These are phyloP conservation scores for Pseudoips prasinana DNA, from an alignment of 2,888 invertebrate genomes.

Conservation along the genomic window DNA sequence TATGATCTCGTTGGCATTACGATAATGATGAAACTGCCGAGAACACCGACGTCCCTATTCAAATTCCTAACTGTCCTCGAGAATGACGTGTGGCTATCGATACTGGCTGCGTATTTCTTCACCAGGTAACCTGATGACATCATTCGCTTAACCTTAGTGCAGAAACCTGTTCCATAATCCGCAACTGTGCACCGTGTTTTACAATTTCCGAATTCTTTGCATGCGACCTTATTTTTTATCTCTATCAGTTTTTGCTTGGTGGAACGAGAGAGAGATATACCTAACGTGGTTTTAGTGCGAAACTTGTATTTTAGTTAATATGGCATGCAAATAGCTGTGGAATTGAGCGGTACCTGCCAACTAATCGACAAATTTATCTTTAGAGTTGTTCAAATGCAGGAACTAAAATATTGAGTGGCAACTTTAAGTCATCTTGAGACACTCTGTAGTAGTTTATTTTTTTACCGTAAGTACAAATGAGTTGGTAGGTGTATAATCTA, in stretches of 20 bases:
- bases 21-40: slow-evolving; percentile 96
- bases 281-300: too few species aligned
- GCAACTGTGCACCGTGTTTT: slow-evolving; percentile 21
- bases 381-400: too few species aligned
- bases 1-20: slow-evolving; percentile 99
- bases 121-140: slow-evolving; percentile 85
- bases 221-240: slow-evolving; percentile 31
- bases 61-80: slow-evolving; percentile 98
- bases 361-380: too few species aligned
- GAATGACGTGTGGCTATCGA: slow-evolving; percentile 98
- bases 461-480: too few species aligned
- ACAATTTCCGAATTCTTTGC: slow-evolving; percentile 43
- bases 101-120: slow-evolving; percentile 96
- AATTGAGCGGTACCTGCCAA: too few species aligned
- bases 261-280: slow-evolving; percentile 15
- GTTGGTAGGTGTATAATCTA: slow-evolving; percentile 13
- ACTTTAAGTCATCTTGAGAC: too few species aligned
- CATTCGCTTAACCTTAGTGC: slow-evolving; percentile 28
- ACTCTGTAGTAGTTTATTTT: too few species aligned
- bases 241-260: slow-evolving; percentile 17
- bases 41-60: slow-evolving; percentile 94
- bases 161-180: slow-evolving; percentile 38
- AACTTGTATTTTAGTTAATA: too few species aligned
- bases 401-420: too few species aligned
- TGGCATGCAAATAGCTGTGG: too few species aligned